Conservation (phyloP, 2,113 vertebrate species). For the Ailuropoda melanoleuca region DNA sequence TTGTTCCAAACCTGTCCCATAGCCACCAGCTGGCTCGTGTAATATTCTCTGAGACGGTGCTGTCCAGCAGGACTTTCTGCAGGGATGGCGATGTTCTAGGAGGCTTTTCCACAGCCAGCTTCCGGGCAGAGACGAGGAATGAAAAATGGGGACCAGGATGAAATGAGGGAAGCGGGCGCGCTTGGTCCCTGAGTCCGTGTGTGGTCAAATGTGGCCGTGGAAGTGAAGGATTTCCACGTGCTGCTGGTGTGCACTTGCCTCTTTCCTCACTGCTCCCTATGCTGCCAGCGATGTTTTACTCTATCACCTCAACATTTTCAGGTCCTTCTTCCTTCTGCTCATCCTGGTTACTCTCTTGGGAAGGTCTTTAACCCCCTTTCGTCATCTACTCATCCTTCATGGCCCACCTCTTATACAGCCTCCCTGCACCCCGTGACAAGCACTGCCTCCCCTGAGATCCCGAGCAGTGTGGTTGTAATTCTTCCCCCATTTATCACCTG, state of each 20-base stretch:
- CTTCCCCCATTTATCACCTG: neutral
- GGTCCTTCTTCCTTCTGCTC: neutral
- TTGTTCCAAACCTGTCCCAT: conserved; percentile 12
- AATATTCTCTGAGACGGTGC: neutral
- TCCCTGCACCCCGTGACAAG: too few species aligned
- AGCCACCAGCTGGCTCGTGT: neutral
- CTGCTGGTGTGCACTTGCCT: neutral
- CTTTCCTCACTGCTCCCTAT: neutral
- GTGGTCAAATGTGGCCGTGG: neutral
- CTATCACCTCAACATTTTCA: neutral
- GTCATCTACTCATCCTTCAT: neutral
- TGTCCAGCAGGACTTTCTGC: neutral
- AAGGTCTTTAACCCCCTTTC: neutral
- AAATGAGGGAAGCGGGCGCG: neutral
- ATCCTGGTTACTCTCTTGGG: neutral
- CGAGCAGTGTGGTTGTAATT: neutral
- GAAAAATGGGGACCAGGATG: neutral
- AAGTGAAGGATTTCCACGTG: neutral
- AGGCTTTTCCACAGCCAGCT: neutral
- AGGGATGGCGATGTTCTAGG: neutral
- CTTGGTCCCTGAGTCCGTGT: fast-evolving
- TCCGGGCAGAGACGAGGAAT: neutral
- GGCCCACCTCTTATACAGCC: neutral
- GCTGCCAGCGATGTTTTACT: neutral
- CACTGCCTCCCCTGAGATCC: neutral